Evolutionary conservation across 2,888 invertebrate genomes (phyloP).

Genomic region (Troglohyphantes excavatus): DNA sequence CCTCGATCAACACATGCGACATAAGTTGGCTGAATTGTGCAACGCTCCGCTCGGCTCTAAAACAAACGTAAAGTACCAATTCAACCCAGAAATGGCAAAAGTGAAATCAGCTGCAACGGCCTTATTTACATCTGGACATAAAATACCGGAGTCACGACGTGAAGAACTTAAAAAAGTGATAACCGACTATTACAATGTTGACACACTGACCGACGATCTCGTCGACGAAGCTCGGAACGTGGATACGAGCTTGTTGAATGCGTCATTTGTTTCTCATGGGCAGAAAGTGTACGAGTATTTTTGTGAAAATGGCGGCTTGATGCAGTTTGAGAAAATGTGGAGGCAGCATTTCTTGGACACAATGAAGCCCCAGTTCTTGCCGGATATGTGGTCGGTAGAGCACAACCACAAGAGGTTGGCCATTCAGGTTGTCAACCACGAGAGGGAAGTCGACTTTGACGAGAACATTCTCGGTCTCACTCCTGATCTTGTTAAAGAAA

Average conservation of each 20-base stretch:
- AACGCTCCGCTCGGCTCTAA: slow-evolving; percentile 86
- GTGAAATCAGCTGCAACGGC: slow-evolving; percentile 72
- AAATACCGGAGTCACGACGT: slow-evolving; percentile 85
- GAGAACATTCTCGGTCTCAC: slow-evolving; percentile 60
- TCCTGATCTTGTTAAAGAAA: slow-evolving; percentile 37
- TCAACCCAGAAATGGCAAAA: slow-evolving; percentile 31
- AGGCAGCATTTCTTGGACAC: slow-evolving; percentile 88
- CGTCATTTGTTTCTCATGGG: slow-evolving; percentile 82
- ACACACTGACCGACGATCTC: slow-evolving; percentile 84
- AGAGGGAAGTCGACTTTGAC: slow-evolving; percentile 70
- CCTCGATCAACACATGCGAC: slow-evolving; percentile 86
- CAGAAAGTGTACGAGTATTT: slow-evolving; percentile 82
- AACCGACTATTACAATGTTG: slow-evolving; percentile 84
- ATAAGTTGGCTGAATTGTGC: slow-evolving; percentile 86
- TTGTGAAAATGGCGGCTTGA: slow-evolving; percentile 84
- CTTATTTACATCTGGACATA: slow-evolving; percentile 80
- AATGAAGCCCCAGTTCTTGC: slow-evolving; percentile 89
- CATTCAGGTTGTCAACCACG: slow-evolving; percentile 61
- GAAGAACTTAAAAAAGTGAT: slow-evolving; percentile 84
- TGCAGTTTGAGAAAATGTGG: slow-evolving; percentile 89
- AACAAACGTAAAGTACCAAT: slow-evolving; percentile 79
- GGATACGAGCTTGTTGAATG: slow-evolving; percentile 81
- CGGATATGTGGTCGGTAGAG: slow-evolving; percentile 89
- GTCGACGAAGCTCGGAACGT: slow-evolving; percentile 84
- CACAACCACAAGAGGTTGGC: slow-evolving; percentile 87